phyloP scores from a whole-genome alignment of 2,797 vertebrate genomes.

The Xerus rutilus region DNA sequence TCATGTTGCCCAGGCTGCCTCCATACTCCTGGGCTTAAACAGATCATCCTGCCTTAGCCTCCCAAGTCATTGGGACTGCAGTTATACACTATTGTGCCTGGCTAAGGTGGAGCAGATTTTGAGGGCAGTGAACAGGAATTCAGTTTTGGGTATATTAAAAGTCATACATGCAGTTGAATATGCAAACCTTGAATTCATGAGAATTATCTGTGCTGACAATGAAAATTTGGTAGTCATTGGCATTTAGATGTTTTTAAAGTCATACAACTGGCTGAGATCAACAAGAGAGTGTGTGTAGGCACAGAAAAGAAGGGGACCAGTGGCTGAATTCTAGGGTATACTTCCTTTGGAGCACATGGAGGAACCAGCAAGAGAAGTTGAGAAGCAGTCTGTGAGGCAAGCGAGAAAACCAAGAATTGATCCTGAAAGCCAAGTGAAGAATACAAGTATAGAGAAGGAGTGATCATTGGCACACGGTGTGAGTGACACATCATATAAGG shows the following conservation, averaged over 20 bases:
- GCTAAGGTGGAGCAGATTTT: neutral
- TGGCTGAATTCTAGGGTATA: neutral
- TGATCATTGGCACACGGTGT: neutral
- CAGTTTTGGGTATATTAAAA: neutral
- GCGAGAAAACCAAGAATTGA: neutral
- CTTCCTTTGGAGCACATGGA: neutral
- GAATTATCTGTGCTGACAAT: neutral
- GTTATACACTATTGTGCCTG: neutral
- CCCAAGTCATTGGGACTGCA: neutral
- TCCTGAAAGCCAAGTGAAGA: neutral
- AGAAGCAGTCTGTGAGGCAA: neutral
- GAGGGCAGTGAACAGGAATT: neutral
- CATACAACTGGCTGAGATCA: neutral
- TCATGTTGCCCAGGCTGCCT: neutral
- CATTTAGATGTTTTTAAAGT: neutral
- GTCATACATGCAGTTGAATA: neutral
- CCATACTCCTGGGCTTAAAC: neutral
- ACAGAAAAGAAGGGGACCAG: neutral
- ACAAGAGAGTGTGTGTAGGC: neutral
- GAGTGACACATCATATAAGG: neutral
- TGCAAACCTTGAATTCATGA: neutral
- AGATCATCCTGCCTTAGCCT: neutral
- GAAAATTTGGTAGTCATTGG: neutral
- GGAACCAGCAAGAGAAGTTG: neutral
- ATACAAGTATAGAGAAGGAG: neutral